phyloP scores from a whole-genome alignment of 2,113 vertebrate species.

The Fulica atra region DNA sequence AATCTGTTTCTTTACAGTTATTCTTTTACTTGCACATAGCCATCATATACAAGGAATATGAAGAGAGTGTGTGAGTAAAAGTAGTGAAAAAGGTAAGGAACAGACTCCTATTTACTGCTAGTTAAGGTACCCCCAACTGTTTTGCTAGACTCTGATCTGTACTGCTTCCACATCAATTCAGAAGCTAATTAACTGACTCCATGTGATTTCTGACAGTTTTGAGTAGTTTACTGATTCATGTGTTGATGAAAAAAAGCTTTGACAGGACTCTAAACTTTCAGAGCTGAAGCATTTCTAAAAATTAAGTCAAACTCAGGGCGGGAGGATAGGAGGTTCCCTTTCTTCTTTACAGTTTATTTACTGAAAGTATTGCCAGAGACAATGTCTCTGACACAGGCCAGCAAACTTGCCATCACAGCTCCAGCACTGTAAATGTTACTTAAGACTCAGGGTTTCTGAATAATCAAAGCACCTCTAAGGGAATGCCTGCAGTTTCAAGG shows the following conservation, averaged over 20 bases:
- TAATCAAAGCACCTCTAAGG: not conserved
- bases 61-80: not conserved
- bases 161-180: not conserved
- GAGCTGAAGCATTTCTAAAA: constrained; percentile 1
- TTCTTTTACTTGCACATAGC: not conserved
- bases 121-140: constrained; percentile 26
- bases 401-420: not conserved
- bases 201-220: constrained; percentile 15
- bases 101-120: not conserved
- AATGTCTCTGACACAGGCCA: not conserved
- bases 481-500: not conserved
- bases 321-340: not conserved
- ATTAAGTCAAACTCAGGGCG: not conserved
- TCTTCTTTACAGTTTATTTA: not conserved
- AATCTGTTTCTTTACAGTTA: not conserved
- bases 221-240: not conserved
- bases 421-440: not conserved
- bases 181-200: constrained; percentile 35
- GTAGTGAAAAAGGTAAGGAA: not conserved
- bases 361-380: not conserved
- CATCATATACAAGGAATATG: not conserved
- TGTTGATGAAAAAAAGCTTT: not conserved
- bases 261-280: constrained; percentile 20
- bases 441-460: not conserved
- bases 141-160: constrained; percentile 15